These are phyloP conservation scores for Hydrochoerus hydrochaeris DNA, from an alignment of 2,113 vertebrate species.

Conservation along the genomic window DNA sequence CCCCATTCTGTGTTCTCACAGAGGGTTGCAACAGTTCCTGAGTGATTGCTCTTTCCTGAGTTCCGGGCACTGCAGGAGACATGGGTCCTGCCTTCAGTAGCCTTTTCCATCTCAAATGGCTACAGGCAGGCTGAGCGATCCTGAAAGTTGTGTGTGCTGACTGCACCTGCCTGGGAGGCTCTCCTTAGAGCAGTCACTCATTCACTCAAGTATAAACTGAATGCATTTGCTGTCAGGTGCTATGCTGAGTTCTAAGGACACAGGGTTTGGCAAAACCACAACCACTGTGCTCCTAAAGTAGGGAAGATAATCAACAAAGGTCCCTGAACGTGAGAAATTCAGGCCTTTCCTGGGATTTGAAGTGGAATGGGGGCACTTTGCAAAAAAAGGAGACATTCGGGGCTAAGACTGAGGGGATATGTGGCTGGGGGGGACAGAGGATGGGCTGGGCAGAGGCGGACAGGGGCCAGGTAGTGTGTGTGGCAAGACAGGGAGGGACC, in stretches of 20 bases:
- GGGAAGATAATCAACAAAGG: not conserved
- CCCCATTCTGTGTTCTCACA: not conserved
- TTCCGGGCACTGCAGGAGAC: not conserved
- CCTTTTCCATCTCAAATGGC: not conserved
- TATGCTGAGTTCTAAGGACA: not conserved
- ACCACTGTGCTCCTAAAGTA: constrained; percentile 3
- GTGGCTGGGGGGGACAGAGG: not conserved
- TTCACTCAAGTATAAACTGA: not conserved
- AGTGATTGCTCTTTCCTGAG: not conserved
- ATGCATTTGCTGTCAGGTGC: not conserved
- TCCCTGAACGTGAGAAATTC: not conserved
- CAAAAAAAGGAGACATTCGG: not conserved
- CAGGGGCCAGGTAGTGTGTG: not conserved
- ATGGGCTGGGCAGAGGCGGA: not conserved
- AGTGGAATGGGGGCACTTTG: not conserved
- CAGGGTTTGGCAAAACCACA: constrained; percentile 32
- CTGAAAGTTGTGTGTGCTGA: not conserved
- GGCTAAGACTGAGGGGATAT: not conserved
- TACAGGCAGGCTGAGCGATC: not conserved
- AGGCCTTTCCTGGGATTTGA: not conserved
- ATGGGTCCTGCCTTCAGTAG: not conserved
- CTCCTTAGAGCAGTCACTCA: not conserved
- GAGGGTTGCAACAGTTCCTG: not conserved
- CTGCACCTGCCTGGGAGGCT: not conserved
- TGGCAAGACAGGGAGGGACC: not conserved